A percentile compares a stretch with the other conserved stretches of the same genome.
phyloP scores from a whole-genome alignment of 2,797 vertebrate genomes.

The Tangara arthus region DNA sequence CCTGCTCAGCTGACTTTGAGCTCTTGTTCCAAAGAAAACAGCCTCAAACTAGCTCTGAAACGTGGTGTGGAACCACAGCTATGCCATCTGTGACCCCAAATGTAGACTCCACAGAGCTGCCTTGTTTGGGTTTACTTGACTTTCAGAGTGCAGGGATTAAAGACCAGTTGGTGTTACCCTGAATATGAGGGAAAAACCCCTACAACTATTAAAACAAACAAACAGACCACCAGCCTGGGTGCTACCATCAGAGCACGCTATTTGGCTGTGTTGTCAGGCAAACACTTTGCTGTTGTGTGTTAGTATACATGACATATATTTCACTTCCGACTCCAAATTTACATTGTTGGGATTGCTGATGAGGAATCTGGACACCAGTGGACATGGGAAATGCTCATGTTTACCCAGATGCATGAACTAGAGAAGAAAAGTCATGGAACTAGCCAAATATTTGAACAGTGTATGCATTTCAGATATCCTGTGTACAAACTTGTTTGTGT shows the following conservation, averaged over 20 bases:
- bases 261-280: background rate
- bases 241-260: background rate
- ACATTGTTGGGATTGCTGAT: background rate
- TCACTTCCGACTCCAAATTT: background rate
- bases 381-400: background rate
- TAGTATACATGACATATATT: background rate
- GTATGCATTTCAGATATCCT: background rate
- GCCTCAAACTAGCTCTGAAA: background rate
- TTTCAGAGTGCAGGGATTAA: background rate
- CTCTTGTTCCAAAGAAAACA: background rate
- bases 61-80: rapidly evolving
- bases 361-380: background rate
- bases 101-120: background rate
- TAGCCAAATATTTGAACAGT: background rate
- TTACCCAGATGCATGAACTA: slow-evolving; percentile 5
- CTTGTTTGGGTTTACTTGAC: background rate
- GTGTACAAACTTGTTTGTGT: background rate
- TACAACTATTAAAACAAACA: too few species aligned
- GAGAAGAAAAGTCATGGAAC: background rate
- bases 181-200: rapidly evolving
- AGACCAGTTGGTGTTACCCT: background rate
- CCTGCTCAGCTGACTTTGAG: background rate
- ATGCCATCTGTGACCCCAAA: background rate
- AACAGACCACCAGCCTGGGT: background rate
- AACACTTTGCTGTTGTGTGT: background rate